Evolutionary conservation across 2,113 vertebrate species (phyloP), one percentile per base, ranked within the genome.

Genomic region (Rhea pennata): DNA sequence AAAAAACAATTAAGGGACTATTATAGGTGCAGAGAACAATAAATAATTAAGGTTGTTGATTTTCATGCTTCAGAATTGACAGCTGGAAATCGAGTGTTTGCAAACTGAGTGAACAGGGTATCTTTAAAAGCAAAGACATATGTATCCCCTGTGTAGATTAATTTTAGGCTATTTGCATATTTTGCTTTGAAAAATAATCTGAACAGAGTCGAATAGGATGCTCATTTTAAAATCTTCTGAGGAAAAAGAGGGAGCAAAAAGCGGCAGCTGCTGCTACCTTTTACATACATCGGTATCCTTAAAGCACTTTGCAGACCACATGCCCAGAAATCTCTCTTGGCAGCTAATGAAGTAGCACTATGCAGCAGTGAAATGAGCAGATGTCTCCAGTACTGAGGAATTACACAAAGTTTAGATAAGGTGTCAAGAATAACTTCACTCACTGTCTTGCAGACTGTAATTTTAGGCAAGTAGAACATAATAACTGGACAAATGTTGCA

Each of bases 21-120:
- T 97, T 98, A 97, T 73, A 92, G 75, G 75, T 93, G 89, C 46
- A 95, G 66, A 88, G 80, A 96, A 97, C 96, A 95, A 95, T 95
- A 97, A 98, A 97, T 94, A 96, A 94, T 92, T 94, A 93, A 95
- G 73, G 58, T 82, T 92, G 96, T 97, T 98, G 91, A 98, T 97
- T 96, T 96, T 95, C 91, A 84, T 89, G 87, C 73, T 95, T 97
- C 90, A 94, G 58, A 96, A 88, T n/a, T 97, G 97, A 96, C 91
- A 97, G 94, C 80, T 97, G 69, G 69, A 94, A 91, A 86, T 50
- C 4, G 22, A 88, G 69, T 48, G 5, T 67, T 79, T 64, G n/a
- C 76, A 89, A 89, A 64, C 77, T 93, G 42, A 81, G 73, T n/a
- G 66, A 61, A 75, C 16, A 36, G 42, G 83, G 24, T 92, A 36